Base-by-base conservation (phyloP, 2,888 invertebrate genomes). In the Clusia tigrina region DNA sequence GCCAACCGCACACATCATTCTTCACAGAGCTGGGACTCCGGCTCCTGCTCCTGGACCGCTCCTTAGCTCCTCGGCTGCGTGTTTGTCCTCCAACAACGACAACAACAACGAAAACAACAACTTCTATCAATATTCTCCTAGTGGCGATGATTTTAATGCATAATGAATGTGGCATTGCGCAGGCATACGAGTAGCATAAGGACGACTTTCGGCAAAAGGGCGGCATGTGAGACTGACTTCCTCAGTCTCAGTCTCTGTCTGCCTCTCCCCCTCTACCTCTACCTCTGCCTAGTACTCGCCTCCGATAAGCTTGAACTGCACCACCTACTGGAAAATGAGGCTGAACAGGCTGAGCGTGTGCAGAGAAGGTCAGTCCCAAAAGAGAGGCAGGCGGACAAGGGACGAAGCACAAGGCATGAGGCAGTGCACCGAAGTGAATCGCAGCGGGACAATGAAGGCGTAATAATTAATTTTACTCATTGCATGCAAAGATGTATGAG, bases 121-220 rank as follows among this genome's bases (percentile, higher is more conserved):
- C 42, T 17, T 42, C 42, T 42, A 42, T 42, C 42, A 42, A 42
- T 42, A 42, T 42, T 17, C 42, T 42, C 42, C 15, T 42, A 71
- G 69, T 68, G 76, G 76, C 78, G 78, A 74, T 77, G 78, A 78
- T 78, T 79, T 79, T 78, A 78, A 78, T 78, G 78, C 78, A 78
- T 78, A 78, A 76, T 78, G 78, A 76, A 78, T 73, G 70, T 71
- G 62, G 57, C 46, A 38, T 20, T 26, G 24, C 42, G 42, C 46
- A 46, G 38, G 15, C 20, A 26, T 22, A 17, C 37, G 22, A 26
- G 2, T 54, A 23, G 15, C n/a, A 9, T 10, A 53, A n/a, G 26
- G 23, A 24, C 51, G 52, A n/a, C 15, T 32, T 32, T 12, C 32
- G 5, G 32, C 6, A 32, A 9, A 12, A 32, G 32, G 32, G 32